Conservation (phyloP, 2,113 vertebrate genomes). For the Halcyon malimbica region DNA sequence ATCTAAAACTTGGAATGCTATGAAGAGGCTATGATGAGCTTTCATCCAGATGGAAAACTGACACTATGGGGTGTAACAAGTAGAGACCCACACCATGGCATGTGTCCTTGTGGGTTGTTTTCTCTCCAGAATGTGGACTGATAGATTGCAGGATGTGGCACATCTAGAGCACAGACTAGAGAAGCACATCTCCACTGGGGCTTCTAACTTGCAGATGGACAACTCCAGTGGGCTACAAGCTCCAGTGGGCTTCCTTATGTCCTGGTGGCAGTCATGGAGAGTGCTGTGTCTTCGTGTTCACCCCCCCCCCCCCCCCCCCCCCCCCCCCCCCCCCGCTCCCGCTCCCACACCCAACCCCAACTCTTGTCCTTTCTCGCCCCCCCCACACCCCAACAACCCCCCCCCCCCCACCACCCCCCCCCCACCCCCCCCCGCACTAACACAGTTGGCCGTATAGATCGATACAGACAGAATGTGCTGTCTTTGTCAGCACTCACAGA, state of each 20-base stretch:
- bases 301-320: too few relatives aligned
- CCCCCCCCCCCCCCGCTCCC: background rate
- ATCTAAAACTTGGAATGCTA: background rate
- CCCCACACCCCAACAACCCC: too few relatives aligned
- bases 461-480: rapidly evolving
- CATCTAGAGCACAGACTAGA: background rate
- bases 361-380: too few relatives aligned
- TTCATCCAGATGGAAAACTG: background rate
- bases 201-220: background rate
- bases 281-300: background rate
- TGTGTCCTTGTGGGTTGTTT: background rate
- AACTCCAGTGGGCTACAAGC: background rate
- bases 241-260: background rate
- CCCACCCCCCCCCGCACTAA: background rate
- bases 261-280: background rate
- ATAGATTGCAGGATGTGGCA: background rate
- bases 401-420: too few relatives aligned
- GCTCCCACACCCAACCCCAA: too few relatives aligned
- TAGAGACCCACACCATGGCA: background rate
- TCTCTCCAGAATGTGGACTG: background rate
- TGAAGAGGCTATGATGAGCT: background rate
- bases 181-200: background rate
- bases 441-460: background rate
- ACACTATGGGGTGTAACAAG: background rate
- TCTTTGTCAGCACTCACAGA: background rate